Conservation (phyloP, 2,888 invertebrate genomes). For the Sminthurides aquaticus region DNA sequence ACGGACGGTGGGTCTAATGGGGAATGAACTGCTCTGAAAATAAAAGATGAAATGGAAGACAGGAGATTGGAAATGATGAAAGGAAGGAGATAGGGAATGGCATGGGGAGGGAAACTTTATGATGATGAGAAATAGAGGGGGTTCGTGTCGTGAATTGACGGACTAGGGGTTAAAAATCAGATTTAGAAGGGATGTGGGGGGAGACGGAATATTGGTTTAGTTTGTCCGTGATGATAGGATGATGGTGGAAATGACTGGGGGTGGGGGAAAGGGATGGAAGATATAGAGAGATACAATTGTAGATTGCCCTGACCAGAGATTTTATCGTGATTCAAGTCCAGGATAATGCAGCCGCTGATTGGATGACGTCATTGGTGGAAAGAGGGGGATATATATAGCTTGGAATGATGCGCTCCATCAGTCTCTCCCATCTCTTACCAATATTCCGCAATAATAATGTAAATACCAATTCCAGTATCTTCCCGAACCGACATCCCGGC, state of each 20-base stretch:
- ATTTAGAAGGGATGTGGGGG: too few relatives aligned
- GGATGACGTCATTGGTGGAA: background rate
- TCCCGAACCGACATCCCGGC: background rate
- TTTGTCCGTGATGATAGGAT: background rate
- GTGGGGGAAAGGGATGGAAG: too few relatives aligned
- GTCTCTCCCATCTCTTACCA: too few relatives aligned
- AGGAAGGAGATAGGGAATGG: too few relatives aligned
- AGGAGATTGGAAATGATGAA: background rate
- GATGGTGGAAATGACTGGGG: background rate
- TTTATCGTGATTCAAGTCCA: too few relatives aligned
- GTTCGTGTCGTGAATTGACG: background rate
- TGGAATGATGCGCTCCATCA: too few relatives aligned
- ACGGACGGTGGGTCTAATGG: background rate
- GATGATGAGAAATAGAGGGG: background rate
- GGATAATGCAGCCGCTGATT: background rate
- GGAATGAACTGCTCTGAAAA: background rate
- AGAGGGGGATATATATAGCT: too few relatives aligned
- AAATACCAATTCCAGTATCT: too few relatives aligned
- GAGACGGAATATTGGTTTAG: background rate
- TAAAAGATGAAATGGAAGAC: too few relatives aligned
- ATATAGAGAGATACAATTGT: background rate
- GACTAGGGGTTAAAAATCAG: background rate
- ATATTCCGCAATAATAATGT: too few relatives aligned
- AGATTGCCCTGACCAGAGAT: too few relatives aligned
- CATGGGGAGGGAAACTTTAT: too few relatives aligned